Base-by-base conservation (phyloP, 2,113 vertebrate genomes). In the Ctenodactylus gundi region DNA sequence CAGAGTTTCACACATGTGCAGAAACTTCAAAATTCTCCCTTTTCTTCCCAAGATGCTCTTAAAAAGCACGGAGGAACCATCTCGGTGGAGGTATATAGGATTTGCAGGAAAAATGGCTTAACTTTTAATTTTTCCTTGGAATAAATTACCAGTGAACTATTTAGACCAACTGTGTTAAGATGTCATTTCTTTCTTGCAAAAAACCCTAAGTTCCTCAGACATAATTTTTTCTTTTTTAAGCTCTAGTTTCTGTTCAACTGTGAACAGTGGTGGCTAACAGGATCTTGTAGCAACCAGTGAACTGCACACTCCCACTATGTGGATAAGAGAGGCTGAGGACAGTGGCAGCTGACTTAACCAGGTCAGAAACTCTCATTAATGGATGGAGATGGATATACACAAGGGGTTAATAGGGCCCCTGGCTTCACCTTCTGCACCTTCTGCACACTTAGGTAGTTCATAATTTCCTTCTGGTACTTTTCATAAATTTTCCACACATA, bases 111-210 rank as follows among this genome's bases (percentile, higher is more conserved):
- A 93, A 60, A 76, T 51, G 25, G 51, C 67, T 27, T 34, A 87
- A 92, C 14, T 84, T 88, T 62, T 60, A 91, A 34, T 89, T 84
- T 89, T 77, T 41, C 57, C 83, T 41, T 13, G 44, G 44, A 90
- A 81, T 31, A 73, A 70, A 90, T 85, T 58, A 36, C 25, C 44
- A 39, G 51, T 29, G 34, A 84, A 83, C 34, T 75, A n/a, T 39
- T 39, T 89, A 53, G 82, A 89, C 78, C 92, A 73, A 41, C 21
- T 82, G 23, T 58, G 44, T 60, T n/a, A 44, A 60, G 46, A 51
- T 25, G 13, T 41, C 15, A 84, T 82, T 51, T 67, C 27, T 60
- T 80, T 72, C 31, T 91, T 76, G 25, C 3, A 76, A 95, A 95
- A 70, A n/a, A n/a, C n/a, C n/a, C 10, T 62, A 77, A 92, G 57